Evolutionary conservation across 2,113 vertebrate species (phyloP).

Genomic region (Varanus salvator): DNA sequence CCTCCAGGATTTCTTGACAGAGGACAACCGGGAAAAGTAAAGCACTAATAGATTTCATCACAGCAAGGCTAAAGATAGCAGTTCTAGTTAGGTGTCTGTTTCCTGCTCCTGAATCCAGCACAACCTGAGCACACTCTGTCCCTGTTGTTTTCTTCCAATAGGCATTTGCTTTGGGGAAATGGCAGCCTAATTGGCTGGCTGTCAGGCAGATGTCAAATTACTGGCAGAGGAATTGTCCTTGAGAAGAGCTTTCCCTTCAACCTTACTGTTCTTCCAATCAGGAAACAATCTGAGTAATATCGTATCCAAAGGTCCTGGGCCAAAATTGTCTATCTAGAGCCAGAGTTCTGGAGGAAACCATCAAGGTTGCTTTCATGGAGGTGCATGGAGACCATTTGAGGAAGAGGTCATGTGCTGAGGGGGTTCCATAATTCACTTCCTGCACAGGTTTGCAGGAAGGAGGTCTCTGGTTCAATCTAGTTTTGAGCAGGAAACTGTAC

Average conservation of each 20-base stretch:
- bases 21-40: neutral
- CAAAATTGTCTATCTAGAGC: too few species aligned
- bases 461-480: neutral
- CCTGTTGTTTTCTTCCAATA: neutral
- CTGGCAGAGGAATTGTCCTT: neutral
- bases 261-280: neutral
- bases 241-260: neutral
- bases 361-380: neutral
- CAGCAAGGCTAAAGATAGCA: neutral
- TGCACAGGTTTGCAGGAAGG: neutral
- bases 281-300: too few species aligned
- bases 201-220: neutral
- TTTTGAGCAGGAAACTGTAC: neutral
- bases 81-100: neutral
- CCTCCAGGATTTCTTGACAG: neutral
- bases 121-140: neutral
- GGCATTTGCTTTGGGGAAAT: neutral
- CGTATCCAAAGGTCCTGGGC: too few species aligned
- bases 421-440: neutral
- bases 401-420: neutral
- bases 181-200: neutral
- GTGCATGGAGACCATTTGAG: neutral
- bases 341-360: neutral
- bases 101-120: neutral
- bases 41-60: too few species aligned